phyloP scores from a whole-genome alignment of 1,140 invertebrate genomes.

The Stegodyphus dumicola region DNA sequence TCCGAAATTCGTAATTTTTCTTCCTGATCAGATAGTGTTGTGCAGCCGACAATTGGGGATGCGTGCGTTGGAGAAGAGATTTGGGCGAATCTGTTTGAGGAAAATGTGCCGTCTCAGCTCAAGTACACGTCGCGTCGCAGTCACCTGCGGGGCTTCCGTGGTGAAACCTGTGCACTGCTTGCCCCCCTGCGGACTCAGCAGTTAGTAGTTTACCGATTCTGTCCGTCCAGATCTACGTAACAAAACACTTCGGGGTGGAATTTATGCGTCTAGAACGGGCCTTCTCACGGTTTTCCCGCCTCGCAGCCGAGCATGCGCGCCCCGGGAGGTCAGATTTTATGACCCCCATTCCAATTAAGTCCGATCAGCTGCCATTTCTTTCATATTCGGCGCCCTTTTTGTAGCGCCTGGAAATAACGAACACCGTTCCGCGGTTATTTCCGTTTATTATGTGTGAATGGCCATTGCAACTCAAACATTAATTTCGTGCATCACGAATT shows the following conservation, averaged over 20 bases:
- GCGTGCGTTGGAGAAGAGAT: no score
- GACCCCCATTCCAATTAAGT: no score
- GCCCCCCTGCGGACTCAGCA: constrained; percentile 10
- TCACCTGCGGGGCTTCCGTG: constrained; percentile 31
- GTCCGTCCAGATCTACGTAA: not conserved
- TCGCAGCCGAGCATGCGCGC: not conserved
- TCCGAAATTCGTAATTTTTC: no score
- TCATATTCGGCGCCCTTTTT: not conserved
- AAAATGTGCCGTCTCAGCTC: not conserved
- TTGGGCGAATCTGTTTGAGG: not conserved
- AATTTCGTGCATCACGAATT: no score
- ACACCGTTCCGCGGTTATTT: no score
- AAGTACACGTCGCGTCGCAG: not conserved
- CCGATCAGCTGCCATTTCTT: no score
- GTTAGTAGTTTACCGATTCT: not conserved
- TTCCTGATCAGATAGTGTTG: no score
- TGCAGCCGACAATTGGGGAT: no score
- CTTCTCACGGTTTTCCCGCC: not conserved
- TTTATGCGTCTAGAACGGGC: not conserved
- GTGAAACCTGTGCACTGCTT: constrained; percentile 29
- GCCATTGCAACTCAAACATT: no score
- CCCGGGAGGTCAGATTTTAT: no score
- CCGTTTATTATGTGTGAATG: no score
- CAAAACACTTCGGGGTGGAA: not conserved
- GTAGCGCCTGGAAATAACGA: no score